Evolutionary conservation across 2,888 invertebrate genomes (phyloP).

Genomic region (Hofmannophila pseudospretella): DNA sequence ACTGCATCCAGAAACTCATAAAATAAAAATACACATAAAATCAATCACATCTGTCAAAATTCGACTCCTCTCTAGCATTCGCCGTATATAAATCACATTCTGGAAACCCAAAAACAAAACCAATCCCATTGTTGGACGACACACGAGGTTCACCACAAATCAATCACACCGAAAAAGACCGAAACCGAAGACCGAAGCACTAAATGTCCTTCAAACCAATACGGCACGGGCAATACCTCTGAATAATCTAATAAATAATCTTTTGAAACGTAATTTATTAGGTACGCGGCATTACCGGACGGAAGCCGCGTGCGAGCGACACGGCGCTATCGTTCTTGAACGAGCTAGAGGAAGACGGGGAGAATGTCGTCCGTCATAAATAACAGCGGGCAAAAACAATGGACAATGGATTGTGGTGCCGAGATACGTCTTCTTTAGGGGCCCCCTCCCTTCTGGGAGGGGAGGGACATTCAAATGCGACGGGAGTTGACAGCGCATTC

Average conservation of each 20-base stretch:
- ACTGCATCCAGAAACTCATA: too few relatives aligned
- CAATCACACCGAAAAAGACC: slow-evolving; percentile 49
- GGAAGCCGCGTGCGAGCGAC: slow-evolving; percentile 58
- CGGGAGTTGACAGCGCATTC: slow-evolving; percentile 21
- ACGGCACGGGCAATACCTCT: slow-evolving; percentile 60
- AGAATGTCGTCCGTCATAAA: slow-evolving; percentile 69
- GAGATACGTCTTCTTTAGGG: slow-evolving; percentile 75
- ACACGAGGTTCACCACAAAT: slow-evolving; percentile 46
- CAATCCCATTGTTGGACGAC: slow-evolving; percentile 28
- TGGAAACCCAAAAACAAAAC: slow-evolving; percentile 1
- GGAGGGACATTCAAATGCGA: slow-evolving; percentile 23
- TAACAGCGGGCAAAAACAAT: slow-evolving; percentile 75
- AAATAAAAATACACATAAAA: neutral
- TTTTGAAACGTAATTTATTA: slow-evolving; percentile 73
- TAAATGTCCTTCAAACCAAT: slow-evolving; percentile 67
- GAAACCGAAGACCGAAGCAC: slow-evolving; percentile 38
- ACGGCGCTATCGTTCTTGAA: slow-evolving; percentile 18
- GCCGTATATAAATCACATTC: neutral
- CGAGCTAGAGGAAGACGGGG: slow-evolving; percentile 42
- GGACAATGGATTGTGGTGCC: slow-evolving; percentile 72
- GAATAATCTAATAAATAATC: slow-evolving; percentile 78
- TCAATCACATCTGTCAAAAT: neutral
- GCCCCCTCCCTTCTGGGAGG: slow-evolving; percentile 19
- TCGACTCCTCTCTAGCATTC: neutral
- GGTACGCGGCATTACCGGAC: slow-evolving; percentile 61